These are phyloP conservation scores for Argentina silus DNA, from an alignment of 2,797 vertebrate genomes.

Conservation along the genomic window DNA sequence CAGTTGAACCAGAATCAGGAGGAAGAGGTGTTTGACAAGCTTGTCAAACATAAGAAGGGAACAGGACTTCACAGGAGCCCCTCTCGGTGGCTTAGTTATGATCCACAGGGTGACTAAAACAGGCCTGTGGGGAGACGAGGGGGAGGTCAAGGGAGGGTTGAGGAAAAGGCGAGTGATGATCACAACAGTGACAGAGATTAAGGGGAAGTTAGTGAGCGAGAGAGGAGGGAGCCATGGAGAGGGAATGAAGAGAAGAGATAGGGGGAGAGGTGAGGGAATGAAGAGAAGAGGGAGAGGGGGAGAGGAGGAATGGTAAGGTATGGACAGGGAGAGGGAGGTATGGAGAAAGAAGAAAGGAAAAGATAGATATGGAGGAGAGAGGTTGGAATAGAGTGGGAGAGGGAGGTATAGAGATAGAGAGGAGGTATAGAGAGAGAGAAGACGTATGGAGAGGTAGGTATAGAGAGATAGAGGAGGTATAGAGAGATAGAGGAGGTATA, in stretches of 20 bases:
- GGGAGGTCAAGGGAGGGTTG: conserved; percentile 21
- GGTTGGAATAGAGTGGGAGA: conserved; percentile 17
- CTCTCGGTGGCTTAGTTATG: neutral
- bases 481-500: neutral
- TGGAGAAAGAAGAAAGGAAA: conserved; percentile 56
- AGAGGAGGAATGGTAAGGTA: conserved; percentile 49
- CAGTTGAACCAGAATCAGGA: neutral
- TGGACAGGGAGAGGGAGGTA: too few relatives aligned
- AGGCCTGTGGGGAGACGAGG: neutral
- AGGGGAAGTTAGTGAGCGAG: neutral
- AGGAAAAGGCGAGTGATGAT: neutral
- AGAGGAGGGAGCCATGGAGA: neutral
- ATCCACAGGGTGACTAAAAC: neutral
- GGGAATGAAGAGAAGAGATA: neutral
- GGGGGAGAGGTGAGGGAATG: neutral
- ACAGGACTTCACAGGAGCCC: neutral
- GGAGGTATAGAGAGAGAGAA: neutral
- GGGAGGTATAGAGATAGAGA: conserved; percentile 25
- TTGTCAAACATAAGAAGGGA: neutral
- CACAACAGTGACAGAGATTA: neutral
- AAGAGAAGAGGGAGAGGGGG: neutral
- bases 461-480: conserved; percentile 28
- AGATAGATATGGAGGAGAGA: conserved; percentile 24
- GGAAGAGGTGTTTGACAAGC: neutral
- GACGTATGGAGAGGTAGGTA: too few relatives aligned